These are phyloP conservation scores for Platynereis dumerilii DNA, from an alignment of 2,888 invertebrate genomes.

Conservation along the genomic window DNA sequence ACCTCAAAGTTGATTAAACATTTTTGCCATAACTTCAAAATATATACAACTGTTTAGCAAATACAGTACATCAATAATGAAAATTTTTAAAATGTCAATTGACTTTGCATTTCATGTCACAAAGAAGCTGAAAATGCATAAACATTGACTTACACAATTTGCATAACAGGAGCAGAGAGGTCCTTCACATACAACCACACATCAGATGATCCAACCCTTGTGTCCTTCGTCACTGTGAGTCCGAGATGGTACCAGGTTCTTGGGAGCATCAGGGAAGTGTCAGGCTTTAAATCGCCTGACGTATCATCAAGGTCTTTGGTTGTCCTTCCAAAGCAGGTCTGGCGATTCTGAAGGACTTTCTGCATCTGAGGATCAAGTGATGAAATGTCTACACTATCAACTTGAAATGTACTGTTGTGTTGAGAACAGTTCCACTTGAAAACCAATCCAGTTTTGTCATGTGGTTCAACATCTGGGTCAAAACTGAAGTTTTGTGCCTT, in stretches of 20 bases:
- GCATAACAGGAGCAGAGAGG: no score
- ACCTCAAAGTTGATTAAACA: no score
- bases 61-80: no score
- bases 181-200: neutral
- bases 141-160: no score
- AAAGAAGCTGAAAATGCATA: no score
- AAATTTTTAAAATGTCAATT: no score
- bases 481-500: neutral
- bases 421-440: conserved; percentile 1
- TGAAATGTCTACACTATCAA: neutral
- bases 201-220: neutral
- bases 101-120: no score
- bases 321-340: neutral
- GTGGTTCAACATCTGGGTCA: neutral
- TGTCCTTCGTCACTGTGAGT: neutral
- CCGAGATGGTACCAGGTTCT: neutral
- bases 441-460: neutral
- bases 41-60: no score
- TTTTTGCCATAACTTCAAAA: no score
- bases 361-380: neutral
- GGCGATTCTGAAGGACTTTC: neutral
- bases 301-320: neutral
- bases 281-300: neutral
- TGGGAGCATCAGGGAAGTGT: neutral
- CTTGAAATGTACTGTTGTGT: neutral